Base-by-base conservation (phyloP, 1,140 invertebrate species). In the Linepithema humile region DNA sequence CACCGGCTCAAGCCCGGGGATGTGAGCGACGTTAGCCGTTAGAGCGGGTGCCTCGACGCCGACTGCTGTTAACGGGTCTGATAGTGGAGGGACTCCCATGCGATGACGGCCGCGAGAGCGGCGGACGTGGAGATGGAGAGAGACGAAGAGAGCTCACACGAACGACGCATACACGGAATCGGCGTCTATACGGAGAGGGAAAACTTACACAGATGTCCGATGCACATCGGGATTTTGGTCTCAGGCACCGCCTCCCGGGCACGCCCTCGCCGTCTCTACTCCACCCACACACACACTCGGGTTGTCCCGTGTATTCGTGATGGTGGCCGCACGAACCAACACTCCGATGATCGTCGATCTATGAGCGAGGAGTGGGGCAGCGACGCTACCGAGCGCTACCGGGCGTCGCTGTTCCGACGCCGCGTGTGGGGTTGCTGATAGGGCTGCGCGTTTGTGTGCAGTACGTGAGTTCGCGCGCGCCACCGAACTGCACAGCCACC, bases 61-160 rank as follows among this genome's bases (percentile, higher is more conserved):
- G 91, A 93, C 92, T 93, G 91, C 89, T 91, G 92, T 93, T 93
- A 93, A 93, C 92, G 90, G 90, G 86, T 92, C 92, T 88, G 92
- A 92, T 91, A 90, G 90, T 83, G 89, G 90, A 84, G 86, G 86
- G 84, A 88, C 90, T 85, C 86, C 85, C 88, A 85, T 87, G 91
- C 90, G 90, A 91, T 88, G 90, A 91, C 91, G 91, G 88, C 88
- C 85, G 48, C 72, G 84, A 90, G 87, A 90, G 86, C 89, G 86
- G 90, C 45, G 83, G 69, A 55, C 77, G 82, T 82, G 77, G 84
- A 73, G 74, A 59, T 29, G 50, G 62, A 75, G 72, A 69, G 87
- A 83, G 84, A 86, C 48, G 65, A 60, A 77, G 77, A 53, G 67
- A 73, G 26, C n/a, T n/a, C 1, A 77, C 75, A 70, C 64, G 29